Evolutionary conservation across 1,140 invertebrate species (phyloP).

Genomic region (Scaptodrosophila lebanonensis): DNA sequence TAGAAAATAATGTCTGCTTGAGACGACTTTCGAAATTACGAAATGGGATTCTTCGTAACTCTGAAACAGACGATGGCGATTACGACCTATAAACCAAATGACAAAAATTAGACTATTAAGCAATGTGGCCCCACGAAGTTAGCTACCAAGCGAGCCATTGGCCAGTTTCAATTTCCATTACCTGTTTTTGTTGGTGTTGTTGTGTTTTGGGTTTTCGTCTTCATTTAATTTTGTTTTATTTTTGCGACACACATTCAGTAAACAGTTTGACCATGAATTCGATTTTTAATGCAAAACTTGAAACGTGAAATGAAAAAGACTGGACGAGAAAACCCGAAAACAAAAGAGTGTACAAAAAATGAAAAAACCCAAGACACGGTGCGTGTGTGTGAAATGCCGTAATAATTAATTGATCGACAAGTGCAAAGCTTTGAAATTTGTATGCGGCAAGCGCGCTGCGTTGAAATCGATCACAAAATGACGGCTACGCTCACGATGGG

Average conservation of each 20-base stretch:
- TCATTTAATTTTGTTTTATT: slow-evolving; percentile 37
- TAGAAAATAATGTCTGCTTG: slow-evolving; percentile 40
- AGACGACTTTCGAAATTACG: too few relatives aligned
- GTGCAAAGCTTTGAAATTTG: slow-evolving; percentile 64
- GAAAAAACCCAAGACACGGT: slow-evolving; percentile 48
- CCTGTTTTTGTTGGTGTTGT: slow-evolving; percentile 43
- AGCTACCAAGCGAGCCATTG: too few relatives aligned
- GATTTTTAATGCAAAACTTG: slow-evolving; percentile 69
- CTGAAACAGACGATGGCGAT: slow-evolving; percentile 23
- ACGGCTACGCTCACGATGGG: background rate
- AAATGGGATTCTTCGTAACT: slow-evolving; percentile 54
- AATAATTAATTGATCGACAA: slow-evolving; percentile 74
- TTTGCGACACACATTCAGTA: slow-evolving; percentile 67
- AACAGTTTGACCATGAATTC: slow-evolving; percentile 67
- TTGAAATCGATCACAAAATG: slow-evolving; percentile 45
- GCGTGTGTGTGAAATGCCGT: slow-evolving; percentile 57
- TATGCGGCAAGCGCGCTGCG: slow-evolving; percentile 45
- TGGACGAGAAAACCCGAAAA: slow-evolving; percentile 1
- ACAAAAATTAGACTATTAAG: slow-evolving; percentile 61
- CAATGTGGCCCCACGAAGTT: slow-evolving; percentile 34
- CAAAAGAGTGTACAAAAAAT: slow-evolving; percentile 44
- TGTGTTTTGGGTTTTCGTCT: background rate
- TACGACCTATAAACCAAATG: slow-evolving; percentile 27
- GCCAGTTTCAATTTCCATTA: slow-evolving; percentile 64
- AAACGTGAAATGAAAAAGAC: slow-evolving; percentile 55